A percentile compares a stretch with the other conserved stretches of the same genome.
Evolutionary conservation across 2,797 vertebrate species (phyloP).

Genomic region (Falco concolor): DNA sequence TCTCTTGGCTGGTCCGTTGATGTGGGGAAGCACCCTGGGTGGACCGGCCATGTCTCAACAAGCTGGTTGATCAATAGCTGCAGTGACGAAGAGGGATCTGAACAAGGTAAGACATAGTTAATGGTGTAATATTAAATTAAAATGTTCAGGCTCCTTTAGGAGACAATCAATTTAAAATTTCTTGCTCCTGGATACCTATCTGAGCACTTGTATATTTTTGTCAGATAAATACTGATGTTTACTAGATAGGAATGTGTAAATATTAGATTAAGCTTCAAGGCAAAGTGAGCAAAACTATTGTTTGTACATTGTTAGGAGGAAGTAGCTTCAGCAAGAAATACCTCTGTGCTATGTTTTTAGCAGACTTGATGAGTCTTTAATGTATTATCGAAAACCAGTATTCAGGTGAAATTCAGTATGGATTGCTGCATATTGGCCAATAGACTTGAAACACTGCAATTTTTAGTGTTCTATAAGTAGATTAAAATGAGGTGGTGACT

Average conservation of each 20-base stretch:
- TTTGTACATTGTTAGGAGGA: not conserved
- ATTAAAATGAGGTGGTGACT: not conserved
- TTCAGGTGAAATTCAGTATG: not conserved
- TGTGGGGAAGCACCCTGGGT: slow-evolving; percentile 86
- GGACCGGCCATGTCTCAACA: slow-evolving; percentile 86
- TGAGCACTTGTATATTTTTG: not conserved
- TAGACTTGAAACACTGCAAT: not conserved
- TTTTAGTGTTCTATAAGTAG: not conserved
- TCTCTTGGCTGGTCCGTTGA: slow-evolving; percentile 87
- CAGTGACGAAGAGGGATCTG: slow-evolving; percentile 75
- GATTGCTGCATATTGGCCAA: not conserved
- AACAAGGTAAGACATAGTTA: slow-evolving; percentile 75
- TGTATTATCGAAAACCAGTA: not conserved
- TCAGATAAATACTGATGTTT: not conserved
- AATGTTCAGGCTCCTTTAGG: not conserved
- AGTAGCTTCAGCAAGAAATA: not conserved
- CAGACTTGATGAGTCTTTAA: not conserved
- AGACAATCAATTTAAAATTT: not conserved
- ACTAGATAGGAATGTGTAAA: not conserved
- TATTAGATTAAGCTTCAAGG: not conserved
- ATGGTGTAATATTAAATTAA: not conserved
- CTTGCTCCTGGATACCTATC: not conserved
- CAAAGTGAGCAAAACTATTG: not conserved
- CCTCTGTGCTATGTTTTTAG: not conserved
- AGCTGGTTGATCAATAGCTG: slow-evolving; percentile 93